Evolutionary conservation across 2,113 vertebrate species (phyloP).

Genomic region (Tragelaphus strepsiceros): DNA sequence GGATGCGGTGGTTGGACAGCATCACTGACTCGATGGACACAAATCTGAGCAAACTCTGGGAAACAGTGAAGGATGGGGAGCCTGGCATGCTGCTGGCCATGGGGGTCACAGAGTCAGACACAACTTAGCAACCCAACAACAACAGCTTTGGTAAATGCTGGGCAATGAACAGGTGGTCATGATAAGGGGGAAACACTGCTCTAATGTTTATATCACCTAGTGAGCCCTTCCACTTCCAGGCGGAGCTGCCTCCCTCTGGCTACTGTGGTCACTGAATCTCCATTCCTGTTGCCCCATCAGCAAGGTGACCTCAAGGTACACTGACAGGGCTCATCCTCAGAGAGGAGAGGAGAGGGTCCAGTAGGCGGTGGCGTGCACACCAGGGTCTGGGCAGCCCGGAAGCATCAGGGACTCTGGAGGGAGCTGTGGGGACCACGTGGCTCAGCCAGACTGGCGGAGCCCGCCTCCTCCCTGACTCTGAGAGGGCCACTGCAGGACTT

Average conservation of each 20-base stretch:
- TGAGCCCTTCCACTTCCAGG: not conserved
- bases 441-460: not conserved
- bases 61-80: too few relatives aligned
- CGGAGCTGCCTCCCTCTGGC: not conserved
- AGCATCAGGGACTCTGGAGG: too few relatives aligned
- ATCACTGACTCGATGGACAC: too few relatives aligned
- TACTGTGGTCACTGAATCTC: not conserved
- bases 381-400: fast-evolving
- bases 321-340: not conserved
- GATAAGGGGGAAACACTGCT: not conserved
- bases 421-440: not conserved
- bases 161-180: not conserved
- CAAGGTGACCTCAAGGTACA: not conserved
- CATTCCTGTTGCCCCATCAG: too few relatives aligned
- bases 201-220: too few relatives aligned
- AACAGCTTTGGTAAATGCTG: not conserved
- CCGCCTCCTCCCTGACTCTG: not conserved
- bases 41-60: too few relatives aligned
- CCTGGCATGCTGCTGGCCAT: too few relatives aligned
- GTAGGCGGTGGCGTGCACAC: fast-evolving
- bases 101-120: too few relatives aligned
- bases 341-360: not conserved
- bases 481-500: fast-evolving
- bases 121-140: too few relatives aligned
- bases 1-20: too few relatives aligned